Evolutionary conservation across 2,888 invertebrate genomes (phyloP).

Genomic region (Miltochrista miniata): DNA sequence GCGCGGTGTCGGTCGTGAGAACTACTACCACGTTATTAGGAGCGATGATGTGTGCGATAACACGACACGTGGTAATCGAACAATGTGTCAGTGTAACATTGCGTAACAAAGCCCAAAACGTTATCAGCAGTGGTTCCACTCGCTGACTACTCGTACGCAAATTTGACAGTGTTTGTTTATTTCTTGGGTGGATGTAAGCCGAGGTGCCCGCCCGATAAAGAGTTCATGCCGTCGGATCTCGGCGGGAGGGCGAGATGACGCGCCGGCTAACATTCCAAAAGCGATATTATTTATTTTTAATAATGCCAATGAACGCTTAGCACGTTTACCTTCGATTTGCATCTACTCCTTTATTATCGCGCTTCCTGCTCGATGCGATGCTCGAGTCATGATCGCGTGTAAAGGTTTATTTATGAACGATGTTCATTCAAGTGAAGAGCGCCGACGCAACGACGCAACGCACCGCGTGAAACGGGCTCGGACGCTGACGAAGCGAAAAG

Average conservation of each 20-base stretch:
- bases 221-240: slow-evolving; percentile 66
- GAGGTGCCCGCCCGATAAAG: slow-evolving; percentile 65
- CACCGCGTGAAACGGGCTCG: slow-evolving; percentile 40
- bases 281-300: slow-evolving; percentile 76
- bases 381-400: slow-evolving; percentile 34
- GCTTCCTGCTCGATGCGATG: slow-evolving; percentile 46
- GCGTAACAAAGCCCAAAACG: slow-evolving; percentile 43
- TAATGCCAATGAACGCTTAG: slow-evolving; percentile 76
- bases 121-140: slow-evolving; percentile 27
- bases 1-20: slow-evolving; percentile 69
- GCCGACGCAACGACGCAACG: slow-evolving; percentile 24
- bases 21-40: slow-evolving; percentile 60
- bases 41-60: slow-evolving; percentile 57
- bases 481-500: slow-evolving; percentile 73
- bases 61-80: slow-evolving; percentile 66
- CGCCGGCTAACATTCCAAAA: slow-evolving; percentile 69
- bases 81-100: slow-evolving; percentile 54
- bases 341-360: slow-evolving; percentile 45
- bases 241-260: slow-evolving; percentile 73
- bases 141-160: slow-evolving; percentile 9
- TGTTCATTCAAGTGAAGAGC: slow-evolving; percentile 54
- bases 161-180: slow-evolving; percentile 17
- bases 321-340: slow-evolving; percentile 70
- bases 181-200: slow-evolving; percentile 17
- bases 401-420: slow-evolving; percentile 45